These are phyloP conservation scores for Chaetogeoica ovagalla DNA, from an alignment of 2,888 invertebrate species.

Conservation along the genomic window DNA sequence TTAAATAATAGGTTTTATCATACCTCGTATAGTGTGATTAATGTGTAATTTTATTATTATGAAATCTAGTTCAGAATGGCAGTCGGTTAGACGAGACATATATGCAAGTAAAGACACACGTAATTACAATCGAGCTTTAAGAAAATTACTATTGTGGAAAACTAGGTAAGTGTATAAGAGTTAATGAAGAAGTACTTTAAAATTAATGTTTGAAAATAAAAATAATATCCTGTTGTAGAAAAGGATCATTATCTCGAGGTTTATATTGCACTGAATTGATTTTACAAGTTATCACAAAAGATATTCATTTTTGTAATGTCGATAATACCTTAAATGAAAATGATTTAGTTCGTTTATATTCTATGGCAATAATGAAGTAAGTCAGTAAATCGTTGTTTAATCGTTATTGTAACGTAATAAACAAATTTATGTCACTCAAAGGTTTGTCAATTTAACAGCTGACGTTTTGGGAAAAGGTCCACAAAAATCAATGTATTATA, in stretches of 20 bases:
- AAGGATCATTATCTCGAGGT: constrained; percentile 65
- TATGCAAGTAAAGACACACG: neutral
- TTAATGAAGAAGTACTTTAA: neutral
- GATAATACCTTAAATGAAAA: neutral
- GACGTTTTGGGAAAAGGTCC: constrained; percentile 62
- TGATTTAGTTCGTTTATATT: constrained; percentile 58
- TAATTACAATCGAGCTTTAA: constrained; percentile 33
- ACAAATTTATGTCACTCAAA: constrained; percentile 57
- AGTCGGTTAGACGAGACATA: constrained; percentile 33
- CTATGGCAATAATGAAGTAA: constrained; percentile 60
- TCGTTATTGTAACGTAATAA: neutral
- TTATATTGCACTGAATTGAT: constrained; percentile 67
- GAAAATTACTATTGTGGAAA: constrained; percentile 42
- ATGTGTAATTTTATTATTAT: neutral
- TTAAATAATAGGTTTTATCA: neutral
- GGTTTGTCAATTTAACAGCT: constrained; percentile 69
- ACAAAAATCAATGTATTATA: constrained; percentile 62
- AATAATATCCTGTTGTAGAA: constrained; percentile 58
- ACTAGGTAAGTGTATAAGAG: constrained; percentile 9
- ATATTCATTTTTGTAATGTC: constrained; percentile 52
- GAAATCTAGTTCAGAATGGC: constrained; percentile 44
- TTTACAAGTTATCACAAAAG: constrained; percentile 63
- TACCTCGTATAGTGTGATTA: neutral
- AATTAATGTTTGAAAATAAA: neutral
- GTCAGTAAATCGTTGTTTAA: neutral